phyloP scores from a whole-genome alignment of 1,140 invertebrate genomes.

The Vanessa atalanta region DNA sequence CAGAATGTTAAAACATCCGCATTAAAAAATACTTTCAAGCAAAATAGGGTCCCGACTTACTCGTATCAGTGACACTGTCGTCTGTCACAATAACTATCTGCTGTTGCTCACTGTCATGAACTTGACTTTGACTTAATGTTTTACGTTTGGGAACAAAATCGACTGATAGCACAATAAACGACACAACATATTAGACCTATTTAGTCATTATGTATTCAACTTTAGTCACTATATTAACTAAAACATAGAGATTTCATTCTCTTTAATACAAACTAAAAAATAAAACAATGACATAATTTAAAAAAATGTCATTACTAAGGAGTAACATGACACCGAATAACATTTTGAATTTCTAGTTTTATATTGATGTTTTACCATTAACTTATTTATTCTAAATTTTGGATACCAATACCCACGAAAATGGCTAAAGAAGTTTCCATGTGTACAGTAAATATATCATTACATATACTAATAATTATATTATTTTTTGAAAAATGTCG shows the following conservation, averaged over 20 bases:
- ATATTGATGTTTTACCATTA: constrained; percentile 17
- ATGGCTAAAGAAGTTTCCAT: constrained; percentile 76
- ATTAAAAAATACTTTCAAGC: not conserved
- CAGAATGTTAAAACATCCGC: not conserved
- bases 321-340: constrained; percentile 45
- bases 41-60: not conserved
- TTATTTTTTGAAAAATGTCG: not conserved
- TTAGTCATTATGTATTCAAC: no score
- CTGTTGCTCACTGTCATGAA: not conserved
- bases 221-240: no score
- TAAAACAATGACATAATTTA: not conserved
- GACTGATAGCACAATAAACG: no score
- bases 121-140: not conserved
- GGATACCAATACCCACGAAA: constrained; percentile 39
- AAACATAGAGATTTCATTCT: not conserved
- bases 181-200: no score
- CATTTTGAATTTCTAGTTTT: constrained; percentile 42
- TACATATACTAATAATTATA: not conserved
- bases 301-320: constrained; percentile 3
- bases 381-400: constrained; percentile 22
- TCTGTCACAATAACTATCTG: not conserved
- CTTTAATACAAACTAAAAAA: not conserved
- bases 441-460: constrained; percentile 62
- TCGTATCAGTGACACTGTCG: constrained; percentile 2
- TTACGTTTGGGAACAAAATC: not conserved